phyloP scores from a whole-genome alignment of 2,797 vertebrate species.

The Craterocephalus amniculus region DNA sequence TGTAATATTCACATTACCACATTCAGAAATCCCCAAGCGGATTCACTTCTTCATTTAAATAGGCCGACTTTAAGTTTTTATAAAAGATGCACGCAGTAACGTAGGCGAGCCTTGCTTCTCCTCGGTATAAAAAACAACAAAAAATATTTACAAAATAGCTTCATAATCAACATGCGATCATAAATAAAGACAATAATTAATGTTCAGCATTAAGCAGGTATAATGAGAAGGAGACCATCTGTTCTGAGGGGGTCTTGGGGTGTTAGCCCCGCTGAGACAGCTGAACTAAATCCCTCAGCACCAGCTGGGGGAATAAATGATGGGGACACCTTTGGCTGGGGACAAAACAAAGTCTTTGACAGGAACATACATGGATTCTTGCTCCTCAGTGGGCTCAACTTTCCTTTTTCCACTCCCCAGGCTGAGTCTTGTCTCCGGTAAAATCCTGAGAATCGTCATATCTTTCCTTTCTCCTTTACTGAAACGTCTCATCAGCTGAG shows the following conservation, averaged over 20 bases:
- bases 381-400: conserved; percentile 23
- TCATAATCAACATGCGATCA: conserved; percentile 57
- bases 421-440: conserved; percentile 4
- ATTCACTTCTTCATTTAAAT: conserved; percentile 46
- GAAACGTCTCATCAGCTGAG: conserved; percentile 60
- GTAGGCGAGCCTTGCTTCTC: neutral
- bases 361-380: conserved; percentile 57
- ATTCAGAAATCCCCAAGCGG: conserved; percentile 40
- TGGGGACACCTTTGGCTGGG: conserved; percentile 61
- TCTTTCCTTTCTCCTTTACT: neutral
- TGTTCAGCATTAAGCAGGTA: conserved; percentile 23
- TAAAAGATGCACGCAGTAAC: conserved; percentile 28
- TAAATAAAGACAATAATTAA: conserved; percentile 66
- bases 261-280: conserved; percentile 67
- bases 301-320: conserved; percentile 81
- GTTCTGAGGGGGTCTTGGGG: conserved; percentile 56
- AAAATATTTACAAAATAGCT: conserved; percentile 52
- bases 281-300: conserved; percentile 77
- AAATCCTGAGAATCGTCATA: conserved; percentile 17
- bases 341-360: conserved; percentile 61
- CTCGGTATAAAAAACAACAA: conserved; percentile 20
- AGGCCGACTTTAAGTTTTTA: conserved; percentile 28
- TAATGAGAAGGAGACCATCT: conserved; percentile 75
- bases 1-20: conserved; percentile 51
- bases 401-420: conserved; percentile 13